phyloP scores from a whole-genome alignment of 2,888 invertebrate genomes.

The Galerucella pusilla region DNA sequence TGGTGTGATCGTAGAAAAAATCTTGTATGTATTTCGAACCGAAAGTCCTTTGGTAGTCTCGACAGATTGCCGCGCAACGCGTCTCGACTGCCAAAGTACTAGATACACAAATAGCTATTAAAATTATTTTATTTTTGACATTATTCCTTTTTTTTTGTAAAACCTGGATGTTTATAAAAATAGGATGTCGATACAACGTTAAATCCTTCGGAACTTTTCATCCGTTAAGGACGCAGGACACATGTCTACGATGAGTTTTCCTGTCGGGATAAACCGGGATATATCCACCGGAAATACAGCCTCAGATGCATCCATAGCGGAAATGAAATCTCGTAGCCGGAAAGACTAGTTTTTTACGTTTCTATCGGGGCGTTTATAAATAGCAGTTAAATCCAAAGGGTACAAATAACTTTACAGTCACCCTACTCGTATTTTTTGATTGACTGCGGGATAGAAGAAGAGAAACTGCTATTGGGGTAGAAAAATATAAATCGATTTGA shows the following conservation, averaged over 20 bases:
- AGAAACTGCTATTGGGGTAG: neutral
- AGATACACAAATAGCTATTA: too few relatives aligned
- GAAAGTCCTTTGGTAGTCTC: too few relatives aligned
- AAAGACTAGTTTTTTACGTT: slow-evolving; percentile 68
- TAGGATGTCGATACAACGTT: slow-evolving; percentile 9
- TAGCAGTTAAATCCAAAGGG: slow-evolving; percentile 43
- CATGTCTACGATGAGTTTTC: slow-evolving; percentile 69
- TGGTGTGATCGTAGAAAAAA: too few relatives aligned
- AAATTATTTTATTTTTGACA: too few relatives aligned
- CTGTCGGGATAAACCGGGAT: slow-evolving; percentile 69
- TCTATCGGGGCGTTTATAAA: slow-evolving; percentile 42
- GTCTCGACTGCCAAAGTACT: too few relatives aligned
- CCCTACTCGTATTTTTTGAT: slow-evolving; percentile 37
- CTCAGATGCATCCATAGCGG: slow-evolving; percentile 62
- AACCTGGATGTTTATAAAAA: neutral
- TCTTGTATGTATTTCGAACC: too few relatives aligned
- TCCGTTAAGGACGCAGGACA: slow-evolving; percentile 60
- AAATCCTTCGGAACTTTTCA: slow-evolving; percentile 21
- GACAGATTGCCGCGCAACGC: too few relatives aligned
- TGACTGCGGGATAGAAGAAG: slow-evolving; percentile 9
- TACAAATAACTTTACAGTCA: slow-evolving; percentile 45
- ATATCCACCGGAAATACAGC: slow-evolving; percentile 68
- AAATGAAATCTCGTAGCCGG: slow-evolving; percentile 69
- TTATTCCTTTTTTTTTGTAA: too few relatives aligned
- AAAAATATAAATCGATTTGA: neutral